Evolutionary conservation across 2,888 invertebrate genomes (phyloP), one percentile per base, ranked within the genome.

Genomic region (Tetrapedia diversipes): DNA sequence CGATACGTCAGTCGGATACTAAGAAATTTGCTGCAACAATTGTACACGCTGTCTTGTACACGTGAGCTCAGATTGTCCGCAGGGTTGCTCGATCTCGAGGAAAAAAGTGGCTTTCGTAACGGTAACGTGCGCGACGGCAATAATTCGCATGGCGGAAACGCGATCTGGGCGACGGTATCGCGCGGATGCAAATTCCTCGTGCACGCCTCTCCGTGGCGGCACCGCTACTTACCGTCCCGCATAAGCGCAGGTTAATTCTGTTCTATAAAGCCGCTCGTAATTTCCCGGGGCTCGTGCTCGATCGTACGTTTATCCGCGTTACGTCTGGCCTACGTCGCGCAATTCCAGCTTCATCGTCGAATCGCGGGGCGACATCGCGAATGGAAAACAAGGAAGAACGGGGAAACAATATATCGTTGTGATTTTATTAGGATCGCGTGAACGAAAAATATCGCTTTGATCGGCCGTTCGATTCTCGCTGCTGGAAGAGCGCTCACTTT

Each of bases 161-260:
- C 22, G 37, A 54, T 27, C 47, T 59, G 51, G 68, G 65, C 41
- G 73, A 61, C 73, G 68, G 66, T 81, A 77, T 82, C 82, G 67
- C 67, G 47, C 19, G 67, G 72, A 80, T 82, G 80, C 72, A 82
- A 82, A 82, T 82, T 81, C 67, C 60, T 71, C 37, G 77, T 59
- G 64, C 60, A 70, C 43, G 49, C 47, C 32, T 65, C 45, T 32
- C 29, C 59, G 10, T n/a, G n/a, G n/a, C n/a, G 24, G 11, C 54
- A 16, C 16, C n/a, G n/a, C 39, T 51, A 61, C 51, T 69, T 69
- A 68, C 24, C n/a, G 53, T 10, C 29, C 43, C 29, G 34, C 24
- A 43, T 43, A 65, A 63, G 63, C 67, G 43, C 47, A 8, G 47
- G 53, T 60, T 41, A 60, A 49, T 27, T 41, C 19, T 10, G 32